Percentiles rank a stretch among this genome's conserved stretches.
These are phyloP conservation scores for Smutsia gigantea DNA, from an alignment of 2,797 vertebrate genomes.

Conservation along the genomic window DNA sequence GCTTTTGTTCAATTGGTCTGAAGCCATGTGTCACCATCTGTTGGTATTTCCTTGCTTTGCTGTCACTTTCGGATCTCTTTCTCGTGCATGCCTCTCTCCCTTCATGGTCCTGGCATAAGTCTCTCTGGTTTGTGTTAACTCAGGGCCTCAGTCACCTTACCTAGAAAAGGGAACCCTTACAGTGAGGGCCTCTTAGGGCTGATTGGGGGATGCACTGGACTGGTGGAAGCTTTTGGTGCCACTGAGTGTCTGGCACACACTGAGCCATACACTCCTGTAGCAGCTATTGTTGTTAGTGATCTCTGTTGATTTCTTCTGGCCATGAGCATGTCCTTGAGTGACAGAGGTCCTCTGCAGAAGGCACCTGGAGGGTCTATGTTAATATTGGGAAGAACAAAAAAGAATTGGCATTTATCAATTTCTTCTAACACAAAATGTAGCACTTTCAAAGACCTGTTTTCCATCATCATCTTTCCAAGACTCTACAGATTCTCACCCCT, in stretches of 20 bases:
- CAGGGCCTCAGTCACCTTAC: neutral
- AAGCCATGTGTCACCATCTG: neutral
- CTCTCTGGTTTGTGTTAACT: neutral
- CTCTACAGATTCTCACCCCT: accelerated
- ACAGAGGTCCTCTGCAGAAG: neutral
- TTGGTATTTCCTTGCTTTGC: neutral
- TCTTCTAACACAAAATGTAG: neutral
- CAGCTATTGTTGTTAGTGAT: neutral
- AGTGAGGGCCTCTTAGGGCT: accelerated
- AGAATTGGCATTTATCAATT: neutral
- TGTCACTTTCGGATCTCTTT: neutral
- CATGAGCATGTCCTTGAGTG: neutral
- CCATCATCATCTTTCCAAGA: neutral
- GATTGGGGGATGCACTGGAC: accelerated
- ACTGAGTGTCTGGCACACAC: accelerated
- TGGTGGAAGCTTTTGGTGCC: neutral
- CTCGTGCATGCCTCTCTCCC: neutral
- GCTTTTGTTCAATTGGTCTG: neutral
- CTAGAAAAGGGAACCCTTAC: accelerated
- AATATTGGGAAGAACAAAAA: neutral
- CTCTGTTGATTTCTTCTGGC: neutral
- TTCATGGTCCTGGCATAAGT: neutral
- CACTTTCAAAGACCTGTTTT: neutral
- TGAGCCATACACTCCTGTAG: accelerated
- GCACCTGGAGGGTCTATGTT: neutral